phyloP scores from a whole-genome alignment of 2,888 invertebrate genomes.

The Dorcus parallelipipedus region DNA sequence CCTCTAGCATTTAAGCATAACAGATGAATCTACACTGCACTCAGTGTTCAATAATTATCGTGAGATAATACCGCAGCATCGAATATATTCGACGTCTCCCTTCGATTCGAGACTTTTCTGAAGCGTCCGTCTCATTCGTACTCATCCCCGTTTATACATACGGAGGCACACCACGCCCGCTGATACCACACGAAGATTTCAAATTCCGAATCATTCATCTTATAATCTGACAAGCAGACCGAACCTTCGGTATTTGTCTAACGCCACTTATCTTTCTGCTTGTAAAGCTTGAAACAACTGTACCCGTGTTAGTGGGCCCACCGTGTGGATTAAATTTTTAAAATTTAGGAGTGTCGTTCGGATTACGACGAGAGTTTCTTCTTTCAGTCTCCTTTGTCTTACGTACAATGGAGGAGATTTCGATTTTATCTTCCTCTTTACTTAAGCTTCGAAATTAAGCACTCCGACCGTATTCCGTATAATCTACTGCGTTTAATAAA shows the following conservation, averaged over 20 bases:
- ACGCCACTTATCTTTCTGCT: conserved; percentile 24
- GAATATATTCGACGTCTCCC: conserved; percentile 14
- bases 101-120: conserved; percentile 3
- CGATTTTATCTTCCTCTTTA: too few relatives aligned
- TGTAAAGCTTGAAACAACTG: conserved; percentile 25
- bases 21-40: conserved; percentile 22
- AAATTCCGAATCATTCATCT: conserved; percentile 54
- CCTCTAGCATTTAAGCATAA: conserved; percentile 24
- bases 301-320: conserved; percentile 18
- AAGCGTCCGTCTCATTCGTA: conserved; percentile 14
- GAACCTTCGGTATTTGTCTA: conserved; percentile 34
- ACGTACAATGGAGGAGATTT: too few relatives aligned
- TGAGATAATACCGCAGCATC: conserved; percentile 24
- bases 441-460: too few relatives aligned
- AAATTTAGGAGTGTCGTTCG: conserved; percentile 11
- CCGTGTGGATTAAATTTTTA: conserved; percentile 18
- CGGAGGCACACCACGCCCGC: conserved; percentile 24
- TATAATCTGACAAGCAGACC: conserved; percentile 55
- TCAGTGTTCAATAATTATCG: conserved; percentile 27
- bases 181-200: conserved; percentile 41
- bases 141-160: conserved; percentile 17
- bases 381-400: too few relatives aligned
- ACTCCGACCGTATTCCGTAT: too few relatives aligned
- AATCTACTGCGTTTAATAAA: too few relatives aligned
- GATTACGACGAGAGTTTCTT: background rate